phyloP scores from a whole-genome alignment of 1,140 invertebrate species.

The Drosophila guanche region DNA sequence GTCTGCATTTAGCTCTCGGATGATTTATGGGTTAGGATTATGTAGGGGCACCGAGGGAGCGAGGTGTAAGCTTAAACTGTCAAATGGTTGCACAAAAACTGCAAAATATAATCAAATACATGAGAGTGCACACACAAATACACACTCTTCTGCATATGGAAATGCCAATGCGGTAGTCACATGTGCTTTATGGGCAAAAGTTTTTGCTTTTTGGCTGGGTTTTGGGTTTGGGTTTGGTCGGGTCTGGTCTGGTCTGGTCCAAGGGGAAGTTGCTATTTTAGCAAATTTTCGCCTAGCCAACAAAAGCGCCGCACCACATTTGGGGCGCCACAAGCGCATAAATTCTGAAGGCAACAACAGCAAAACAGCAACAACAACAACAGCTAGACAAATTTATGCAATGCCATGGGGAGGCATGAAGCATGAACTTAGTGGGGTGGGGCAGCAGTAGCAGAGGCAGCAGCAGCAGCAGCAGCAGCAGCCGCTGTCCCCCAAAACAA shows the following conservation, averaged over 20 bases:
- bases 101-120: slow-evolving; percentile 54
- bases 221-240: slow-evolving; percentile 6
- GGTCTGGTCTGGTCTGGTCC: not conserved
- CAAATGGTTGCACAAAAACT: slow-evolving; percentile 45
- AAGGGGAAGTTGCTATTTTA: slow-evolving; percentile 65
- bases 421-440: not conserved
- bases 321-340: slow-evolving; percentile 64
- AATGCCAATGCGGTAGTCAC: slow-evolving; percentile 48
- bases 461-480: not conserved
- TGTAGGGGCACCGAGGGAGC: not conserved
- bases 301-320: slow-evolving; percentile 62
- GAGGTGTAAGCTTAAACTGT: slow-evolving; percentile 48
- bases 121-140: slow-evolving; percentile 28
- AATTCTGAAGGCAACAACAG: slow-evolving; percentile 67
- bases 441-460: not conserved
- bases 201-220: slow-evolving; percentile 46
- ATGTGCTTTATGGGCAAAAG: slow-evolving; percentile 75
- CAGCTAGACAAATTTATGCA: slow-evolving; percentile 73
- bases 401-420: slow-evolving; percentile 33
- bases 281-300: slow-evolving; percentile 76
- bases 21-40: slow-evolving; percentile 62
- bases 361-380: slow-evolving; percentile 59
- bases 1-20: slow-evolving; percentile 45
- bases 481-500: slow-evolving; percentile 33
- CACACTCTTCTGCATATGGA: slow-evolving; percentile 1